phyloP scores from a whole-genome alignment of 2,113 vertebrate species.

The Puma concolor region DNA sequence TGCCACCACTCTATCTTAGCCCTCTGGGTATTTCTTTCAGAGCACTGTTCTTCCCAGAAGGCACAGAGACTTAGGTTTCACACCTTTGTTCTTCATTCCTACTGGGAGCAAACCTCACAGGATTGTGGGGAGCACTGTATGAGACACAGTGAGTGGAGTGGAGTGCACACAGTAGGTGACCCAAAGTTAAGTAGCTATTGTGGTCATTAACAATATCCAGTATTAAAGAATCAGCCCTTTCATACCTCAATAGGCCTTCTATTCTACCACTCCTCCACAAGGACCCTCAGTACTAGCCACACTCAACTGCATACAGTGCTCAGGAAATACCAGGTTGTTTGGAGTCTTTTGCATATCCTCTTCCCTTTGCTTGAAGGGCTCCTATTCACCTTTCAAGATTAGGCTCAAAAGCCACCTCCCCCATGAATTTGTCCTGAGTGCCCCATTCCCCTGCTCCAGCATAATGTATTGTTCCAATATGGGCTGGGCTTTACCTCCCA shows the following conservation, averaged over 20 bases:
- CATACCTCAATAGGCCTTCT: background rate
- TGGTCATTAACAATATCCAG: background rate
- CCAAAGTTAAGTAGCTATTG: background rate
- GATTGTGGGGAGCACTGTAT: background rate
- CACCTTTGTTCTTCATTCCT: slow-evolving; percentile 21
- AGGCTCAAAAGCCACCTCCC: background rate
- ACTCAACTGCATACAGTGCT: background rate
- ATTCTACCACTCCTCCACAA: background rate
- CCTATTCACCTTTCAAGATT: background rate
- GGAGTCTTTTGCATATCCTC: background rate
- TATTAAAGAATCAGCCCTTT: background rate
- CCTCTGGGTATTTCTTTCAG: background rate
- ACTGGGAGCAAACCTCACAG: background rate
- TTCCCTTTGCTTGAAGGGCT: background rate
- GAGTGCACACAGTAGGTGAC: background rate
- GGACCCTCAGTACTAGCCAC: background rate
- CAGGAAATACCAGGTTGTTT: background rate
- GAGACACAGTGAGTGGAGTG: background rate
- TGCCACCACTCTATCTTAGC: background rate
- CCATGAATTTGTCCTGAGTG: background rate
- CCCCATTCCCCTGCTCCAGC: background rate
- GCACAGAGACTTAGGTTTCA: background rate
- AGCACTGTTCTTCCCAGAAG: background rate
- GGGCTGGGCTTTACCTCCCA: background rate
- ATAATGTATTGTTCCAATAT: background rate